Conservation (phyloP, 2,888 invertebrate species). For the Yponomeuta evonymella region DNA sequence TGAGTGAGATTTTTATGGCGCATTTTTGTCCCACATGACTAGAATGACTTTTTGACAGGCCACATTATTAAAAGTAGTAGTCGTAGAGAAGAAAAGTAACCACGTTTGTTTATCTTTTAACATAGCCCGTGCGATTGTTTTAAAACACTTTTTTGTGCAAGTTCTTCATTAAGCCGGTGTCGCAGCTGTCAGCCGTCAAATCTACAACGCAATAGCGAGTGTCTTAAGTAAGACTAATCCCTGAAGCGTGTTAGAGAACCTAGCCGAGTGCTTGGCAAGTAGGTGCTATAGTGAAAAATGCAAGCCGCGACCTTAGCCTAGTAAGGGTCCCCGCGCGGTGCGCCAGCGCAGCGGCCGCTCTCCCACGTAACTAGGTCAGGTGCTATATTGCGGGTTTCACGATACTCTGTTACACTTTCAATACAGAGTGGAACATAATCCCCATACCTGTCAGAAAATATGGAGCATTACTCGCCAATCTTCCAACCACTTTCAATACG, state of each 20-base stretch:
- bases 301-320: constrained; percentile 64
- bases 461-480: no score
- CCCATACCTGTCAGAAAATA: neutral
- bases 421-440: neutral
- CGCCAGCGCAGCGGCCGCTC: constrained; percentile 28
- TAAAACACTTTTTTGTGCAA: no score
- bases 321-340: constrained; percentile 31
- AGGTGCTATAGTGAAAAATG: constrained; percentile 46
- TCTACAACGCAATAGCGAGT: constrained; percentile 7
- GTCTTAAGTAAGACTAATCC: constrained; percentile 14
- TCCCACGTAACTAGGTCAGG: neutral
- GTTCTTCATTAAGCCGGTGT: neutral
- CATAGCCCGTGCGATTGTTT: no score
- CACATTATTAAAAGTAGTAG: no score
- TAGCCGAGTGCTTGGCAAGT: constrained; percentile 7
- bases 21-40: no score
- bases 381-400: no score
- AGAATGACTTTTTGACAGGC: no score
- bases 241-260: constrained; percentile 14
- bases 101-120: no score
- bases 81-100: no score
- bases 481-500: no score
- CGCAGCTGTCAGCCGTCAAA: neutral
- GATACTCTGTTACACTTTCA: no score
- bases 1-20: no score